Evolutionary conservation across 2,797 vertebrate genomes (phyloP).

Genomic region (Sebastiscus tertius): DNA sequence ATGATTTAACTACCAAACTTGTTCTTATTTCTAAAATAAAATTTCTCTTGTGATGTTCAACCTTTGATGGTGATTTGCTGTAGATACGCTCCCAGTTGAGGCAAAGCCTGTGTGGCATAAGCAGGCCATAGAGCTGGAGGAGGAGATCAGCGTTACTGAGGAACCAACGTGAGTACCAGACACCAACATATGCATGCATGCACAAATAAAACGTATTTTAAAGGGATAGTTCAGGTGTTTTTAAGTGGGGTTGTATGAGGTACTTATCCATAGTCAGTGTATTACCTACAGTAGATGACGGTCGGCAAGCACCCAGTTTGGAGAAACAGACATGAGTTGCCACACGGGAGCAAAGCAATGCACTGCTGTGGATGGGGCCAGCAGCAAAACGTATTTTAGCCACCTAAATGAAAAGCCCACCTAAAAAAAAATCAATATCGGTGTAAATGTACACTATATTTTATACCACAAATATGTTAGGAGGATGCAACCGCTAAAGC

Average conservation of each 20-base stretch:
- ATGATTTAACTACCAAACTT: not conserved
- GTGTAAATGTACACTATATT: too few species aligned
- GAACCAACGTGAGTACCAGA: conserved; percentile 91
- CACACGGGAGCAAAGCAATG: too few species aligned
- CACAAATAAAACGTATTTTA: not conserved
- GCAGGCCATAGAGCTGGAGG: conserved; percentile 95
- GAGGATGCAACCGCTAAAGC: conserved; percentile 26
- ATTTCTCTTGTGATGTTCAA: not conserved
- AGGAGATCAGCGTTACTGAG: conserved; percentile 87
- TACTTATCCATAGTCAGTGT: too few species aligned
- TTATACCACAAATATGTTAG: conserved; percentile 29
- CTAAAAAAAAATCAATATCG: too few species aligned
- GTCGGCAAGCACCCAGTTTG: too few species aligned
- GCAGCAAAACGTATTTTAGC: too few species aligned
- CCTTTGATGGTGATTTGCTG: conserved; percentile 12
- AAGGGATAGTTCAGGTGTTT: too few species aligned
- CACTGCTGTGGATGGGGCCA: too few species aligned
- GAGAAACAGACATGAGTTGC: too few species aligned
- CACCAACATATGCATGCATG: too few species aligned
- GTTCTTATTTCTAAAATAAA: not conserved
- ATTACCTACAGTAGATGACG: rapidly evolving
- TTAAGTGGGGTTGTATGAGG: too few species aligned
- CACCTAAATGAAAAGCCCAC: too few species aligned
- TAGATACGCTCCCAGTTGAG: conserved; percentile 93
- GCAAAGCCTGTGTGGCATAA: conserved; percentile 95